Percentiles rank a stretch among this genome's conserved stretches.
These are phyloP conservation scores for Gymnosoma rotundatum DNA, from an alignment of 2,888 invertebrate genomes.

Conservation along the genomic window DNA sequence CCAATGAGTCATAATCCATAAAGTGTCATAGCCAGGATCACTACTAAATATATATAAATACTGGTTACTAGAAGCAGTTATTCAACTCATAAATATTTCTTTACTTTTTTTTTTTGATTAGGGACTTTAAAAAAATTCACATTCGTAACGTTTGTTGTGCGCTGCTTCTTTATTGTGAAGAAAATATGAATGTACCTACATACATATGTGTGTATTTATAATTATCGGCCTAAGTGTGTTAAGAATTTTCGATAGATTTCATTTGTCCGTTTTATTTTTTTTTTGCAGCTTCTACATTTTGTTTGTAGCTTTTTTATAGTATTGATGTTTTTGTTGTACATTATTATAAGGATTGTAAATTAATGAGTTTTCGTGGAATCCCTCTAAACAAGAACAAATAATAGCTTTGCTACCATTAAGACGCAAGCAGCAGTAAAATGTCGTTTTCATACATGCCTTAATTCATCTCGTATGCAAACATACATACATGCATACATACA, in stretches of 20 bases:
- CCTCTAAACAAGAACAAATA: constrained; percentile 8
- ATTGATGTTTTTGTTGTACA: constrained; percentile 30
- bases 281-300: background rate
- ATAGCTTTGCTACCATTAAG: background rate
- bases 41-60: background rate
- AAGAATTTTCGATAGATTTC: background rate
- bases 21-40: constrained; percentile 1
- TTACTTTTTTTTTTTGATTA: background rate
- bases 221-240: no score
- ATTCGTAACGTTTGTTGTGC: constrained; percentile 4
- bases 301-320: constrained; percentile 18
- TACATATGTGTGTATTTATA: background rate
- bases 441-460: background rate
- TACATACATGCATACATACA: constrained; percentile 6
- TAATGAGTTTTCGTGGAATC: constrained; percentile 77
- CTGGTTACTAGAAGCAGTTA: background rate
- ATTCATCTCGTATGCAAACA: background rate
- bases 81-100: background rate
- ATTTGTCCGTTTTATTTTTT: background rate
- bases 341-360: constrained; percentile 71
- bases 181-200: constrained; percentile 7
- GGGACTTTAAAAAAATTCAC: background rate
- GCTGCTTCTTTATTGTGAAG: constrained; percentile 7
- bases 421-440: constrained; percentile 21
- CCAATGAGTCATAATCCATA: background rate